Conservation (phyloP, 1,140 invertebrate genomes). For the Orchesella cincta region DNA sequence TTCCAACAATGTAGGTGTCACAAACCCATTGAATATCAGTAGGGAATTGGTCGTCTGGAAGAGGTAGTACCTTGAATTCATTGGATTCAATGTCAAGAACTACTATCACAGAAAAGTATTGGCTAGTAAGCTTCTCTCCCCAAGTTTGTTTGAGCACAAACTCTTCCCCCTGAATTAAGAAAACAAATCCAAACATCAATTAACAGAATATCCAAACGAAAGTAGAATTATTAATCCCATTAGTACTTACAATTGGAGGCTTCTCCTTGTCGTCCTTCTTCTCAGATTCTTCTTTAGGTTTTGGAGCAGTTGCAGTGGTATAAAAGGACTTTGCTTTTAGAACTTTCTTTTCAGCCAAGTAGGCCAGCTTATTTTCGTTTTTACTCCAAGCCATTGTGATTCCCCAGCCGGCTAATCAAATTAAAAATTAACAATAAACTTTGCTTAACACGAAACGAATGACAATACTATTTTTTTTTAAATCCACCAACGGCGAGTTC, state of each 20-base stretch:
- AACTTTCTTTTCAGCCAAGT: slow-evolving; percentile 77
- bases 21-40: slow-evolving; percentile 71
- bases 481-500: background rate
- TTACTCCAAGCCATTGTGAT: slow-evolving; percentile 68
- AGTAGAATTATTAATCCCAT: background rate
- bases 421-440: no score
- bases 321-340: slow-evolving; percentile 73
- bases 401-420: background rate
- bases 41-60: slow-evolving; percentile 69
- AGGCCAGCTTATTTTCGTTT: slow-evolving; percentile 70
- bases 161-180: slow-evolving; percentile 74
- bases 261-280: background rate
- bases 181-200: no score
- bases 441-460: slow-evolving; percentile 17
- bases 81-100: slow-evolving; percentile 69
- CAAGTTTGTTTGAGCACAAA: slow-evolving; percentile 74
- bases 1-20: slow-evolving; percentile 72
- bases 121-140: slow-evolving; percentile 80
- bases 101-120: slow-evolving; percentile 70
- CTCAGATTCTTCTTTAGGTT: background rate
- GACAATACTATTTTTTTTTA: background rate
- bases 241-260: no score
- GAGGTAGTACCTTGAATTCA: slow-evolving; percentile 56
- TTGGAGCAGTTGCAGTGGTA: slow-evolving; percentile 61
- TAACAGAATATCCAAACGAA: slow-evolving; percentile 45